These are phyloP conservation scores for Papilio polytes DNA, from an alignment of 1,140 invertebrate species.

Conservation along the genomic window DNA sequence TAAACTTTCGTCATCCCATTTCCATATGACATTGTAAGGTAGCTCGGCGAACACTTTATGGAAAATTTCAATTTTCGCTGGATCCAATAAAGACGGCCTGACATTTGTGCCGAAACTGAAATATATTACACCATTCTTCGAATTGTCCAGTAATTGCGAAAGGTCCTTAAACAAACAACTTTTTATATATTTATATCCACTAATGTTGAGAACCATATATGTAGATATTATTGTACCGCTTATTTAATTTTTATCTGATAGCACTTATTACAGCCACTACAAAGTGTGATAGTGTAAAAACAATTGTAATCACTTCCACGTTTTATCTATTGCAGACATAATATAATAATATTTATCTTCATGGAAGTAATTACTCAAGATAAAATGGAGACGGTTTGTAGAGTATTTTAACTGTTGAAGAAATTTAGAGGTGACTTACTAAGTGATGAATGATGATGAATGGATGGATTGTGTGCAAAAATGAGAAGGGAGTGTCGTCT, in stretches of 20 bases:
- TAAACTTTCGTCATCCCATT: conserved; percentile 72
- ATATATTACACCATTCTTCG: conserved; percentile 84
- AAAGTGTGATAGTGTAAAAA: neutral
- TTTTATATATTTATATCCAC: no score
- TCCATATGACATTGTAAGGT: conserved; percentile 81
- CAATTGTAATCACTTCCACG: neutral
- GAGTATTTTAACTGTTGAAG: no score
- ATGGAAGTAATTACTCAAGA: neutral
- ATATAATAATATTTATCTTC: neutral
- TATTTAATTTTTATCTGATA: no score
- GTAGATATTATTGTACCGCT: no score
- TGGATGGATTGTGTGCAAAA: no score
- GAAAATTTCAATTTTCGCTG: conserved; percentile 69
- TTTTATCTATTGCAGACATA: neutral
- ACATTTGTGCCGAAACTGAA: conserved; percentile 86
- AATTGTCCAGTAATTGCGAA: conserved; percentile 82
- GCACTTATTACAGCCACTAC: no score
- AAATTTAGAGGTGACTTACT: no score
- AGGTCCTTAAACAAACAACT: conserved; percentile 67
- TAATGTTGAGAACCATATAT: no score
- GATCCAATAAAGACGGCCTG: conserved; percentile 69
- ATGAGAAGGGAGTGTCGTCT: no score
- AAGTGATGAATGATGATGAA: no score
- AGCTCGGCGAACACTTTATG: conserved; percentile 73
- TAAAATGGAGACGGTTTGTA: neutral